phyloP scores from a whole-genome alignment of 2,888 invertebrate species.

The Hoplodrina ambigua region DNA sequence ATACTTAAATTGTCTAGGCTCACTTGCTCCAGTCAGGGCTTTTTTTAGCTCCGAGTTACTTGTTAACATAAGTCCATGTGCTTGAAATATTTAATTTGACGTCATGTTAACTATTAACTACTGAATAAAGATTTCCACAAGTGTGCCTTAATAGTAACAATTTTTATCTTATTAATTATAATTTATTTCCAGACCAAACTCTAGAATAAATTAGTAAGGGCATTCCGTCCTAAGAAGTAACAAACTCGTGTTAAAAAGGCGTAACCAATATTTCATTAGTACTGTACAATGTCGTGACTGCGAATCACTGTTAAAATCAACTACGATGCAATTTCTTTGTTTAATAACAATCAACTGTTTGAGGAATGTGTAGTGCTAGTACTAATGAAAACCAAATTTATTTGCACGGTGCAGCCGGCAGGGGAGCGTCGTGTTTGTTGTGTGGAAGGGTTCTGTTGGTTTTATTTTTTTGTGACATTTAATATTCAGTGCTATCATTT shows the following conservation, averaged over 20 bases:
- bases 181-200: not conserved
- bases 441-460: constrained; percentile 40
- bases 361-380: constrained; percentile 65
- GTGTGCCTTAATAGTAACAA: not conserved
- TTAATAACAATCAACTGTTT: constrained; percentile 64
- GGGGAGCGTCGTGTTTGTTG: not conserved
- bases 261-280: constrained; percentile 61
- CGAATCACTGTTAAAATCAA: constrained; percentile 64
- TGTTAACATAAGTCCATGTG: too few species aligned
- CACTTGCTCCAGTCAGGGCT: too few species aligned
- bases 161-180: not conserved
- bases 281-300: constrained; percentile 57
- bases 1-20: too few species aligned
- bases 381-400: constrained; percentile 67
- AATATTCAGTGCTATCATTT: not conserved
- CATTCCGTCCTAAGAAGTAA: not conserved
- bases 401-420: constrained; percentile 49
- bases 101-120: too few species aligned
- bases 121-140: too few species aligned
- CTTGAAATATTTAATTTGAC: too few species aligned
- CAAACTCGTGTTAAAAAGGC: constrained; percentile 37
- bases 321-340: constrained; percentile 65
- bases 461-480: not conserved
- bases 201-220: too few species aligned
- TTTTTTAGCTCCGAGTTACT: too few species aligned